Conservation (phyloP, 2,888 invertebrate species). For the Aquatica leii region DNA sequence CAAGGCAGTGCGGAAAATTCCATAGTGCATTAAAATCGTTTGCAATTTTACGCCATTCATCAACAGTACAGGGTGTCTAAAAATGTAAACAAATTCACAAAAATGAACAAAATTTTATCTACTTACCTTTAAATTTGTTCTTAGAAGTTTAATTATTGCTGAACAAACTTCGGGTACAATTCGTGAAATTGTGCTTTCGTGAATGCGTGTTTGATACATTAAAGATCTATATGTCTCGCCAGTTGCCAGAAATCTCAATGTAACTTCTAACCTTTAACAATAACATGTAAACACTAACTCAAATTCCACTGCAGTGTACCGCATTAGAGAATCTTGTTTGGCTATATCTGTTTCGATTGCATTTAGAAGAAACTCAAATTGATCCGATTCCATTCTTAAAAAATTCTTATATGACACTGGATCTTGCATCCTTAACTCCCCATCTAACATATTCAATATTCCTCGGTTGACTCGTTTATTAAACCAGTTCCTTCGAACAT, state of each 20-base stretch:
- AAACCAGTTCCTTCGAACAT: neutral
- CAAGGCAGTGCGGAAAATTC: neutral
- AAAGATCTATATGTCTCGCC: conserved; percentile 1
- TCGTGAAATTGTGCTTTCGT: conserved; percentile 4
- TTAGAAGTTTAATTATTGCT: conserved; percentile 1
- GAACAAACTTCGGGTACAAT: neutral
- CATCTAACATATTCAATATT: conserved; percentile 6
- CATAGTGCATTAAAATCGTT: neutral
- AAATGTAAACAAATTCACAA: no score
- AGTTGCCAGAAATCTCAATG: no score
- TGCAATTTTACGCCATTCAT: neutral
- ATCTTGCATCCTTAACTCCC: neutral
- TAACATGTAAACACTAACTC: conserved; percentile 1
- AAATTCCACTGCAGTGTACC: neutral
- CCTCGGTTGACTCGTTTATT: neutral
- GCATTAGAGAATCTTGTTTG: no score
- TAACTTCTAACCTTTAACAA: no score
- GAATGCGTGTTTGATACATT: conserved; percentile 2
- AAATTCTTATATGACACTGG: conserved; percentile 5
- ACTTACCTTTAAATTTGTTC: conserved; percentile 1
- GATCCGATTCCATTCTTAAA: neutral
- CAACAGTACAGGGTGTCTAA: neutral
- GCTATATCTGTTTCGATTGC: conserved; percentile 2
- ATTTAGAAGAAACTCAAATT: neutral
- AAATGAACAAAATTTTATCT: no score